A percentile compares a stretch with the other conserved stretches of the same genome.
phyloP scores from a whole-genome alignment of 1,140 invertebrate species.

The Cotesia glomerata region DNA sequence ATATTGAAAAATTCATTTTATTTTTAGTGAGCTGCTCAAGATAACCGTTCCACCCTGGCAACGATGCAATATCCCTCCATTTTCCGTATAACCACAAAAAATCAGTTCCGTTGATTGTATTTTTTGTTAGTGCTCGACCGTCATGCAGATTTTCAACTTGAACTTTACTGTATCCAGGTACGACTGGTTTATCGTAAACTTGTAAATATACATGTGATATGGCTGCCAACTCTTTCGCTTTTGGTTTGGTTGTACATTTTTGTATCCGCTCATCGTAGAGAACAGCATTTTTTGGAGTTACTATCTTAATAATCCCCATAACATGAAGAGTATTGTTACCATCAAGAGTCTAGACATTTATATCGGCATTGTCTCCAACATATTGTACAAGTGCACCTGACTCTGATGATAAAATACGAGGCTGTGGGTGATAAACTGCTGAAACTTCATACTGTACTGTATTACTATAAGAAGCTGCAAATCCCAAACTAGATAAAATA shows the following conservation, averaged over 20 bases:
- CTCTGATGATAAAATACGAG: slow-evolving; percentile 38
- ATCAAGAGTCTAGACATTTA: slow-evolving; percentile 51
- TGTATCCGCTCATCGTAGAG: neutral
- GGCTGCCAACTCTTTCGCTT: neutral
- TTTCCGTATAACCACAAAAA: neutral
- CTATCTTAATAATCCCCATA: neutral
- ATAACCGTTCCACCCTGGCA: neutral
- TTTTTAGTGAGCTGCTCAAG: neutral
- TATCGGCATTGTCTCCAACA: slow-evolving; percentile 52
- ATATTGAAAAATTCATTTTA: neutral
- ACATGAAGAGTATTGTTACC: slow-evolving; percentile 39
- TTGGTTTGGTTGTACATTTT: neutral
- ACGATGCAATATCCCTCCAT: neutral
- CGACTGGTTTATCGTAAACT: neutral
- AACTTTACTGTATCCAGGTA: neutral
- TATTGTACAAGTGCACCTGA: slow-evolving; percentile 45
- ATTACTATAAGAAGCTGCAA: slow-evolving; percentile 47
- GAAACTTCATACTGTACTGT: slow-evolving; percentile 49
- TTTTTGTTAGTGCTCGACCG: neutral
- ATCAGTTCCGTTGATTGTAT: neutral
- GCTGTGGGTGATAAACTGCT: slow-evolving; percentile 47
- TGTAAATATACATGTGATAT: neutral
- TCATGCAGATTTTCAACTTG: neutral
- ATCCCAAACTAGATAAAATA: slow-evolving; percentile 50
- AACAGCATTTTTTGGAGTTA: neutral